Conservation (phyloP, 1,140 invertebrate species). For the Pseudomyrmex sp. region DNA sequence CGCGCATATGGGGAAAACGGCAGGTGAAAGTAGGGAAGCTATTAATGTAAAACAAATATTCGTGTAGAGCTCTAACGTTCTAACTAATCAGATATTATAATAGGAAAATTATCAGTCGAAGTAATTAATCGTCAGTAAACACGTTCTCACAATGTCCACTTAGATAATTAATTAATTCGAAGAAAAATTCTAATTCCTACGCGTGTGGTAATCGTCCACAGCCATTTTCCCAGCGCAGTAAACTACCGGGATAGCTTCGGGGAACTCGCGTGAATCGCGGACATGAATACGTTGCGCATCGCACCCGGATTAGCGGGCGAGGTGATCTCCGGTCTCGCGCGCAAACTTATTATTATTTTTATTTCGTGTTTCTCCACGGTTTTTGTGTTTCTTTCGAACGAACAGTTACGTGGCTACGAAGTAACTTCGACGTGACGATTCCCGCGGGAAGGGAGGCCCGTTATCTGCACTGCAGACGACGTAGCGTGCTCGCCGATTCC, state of each 20-base stretch:
- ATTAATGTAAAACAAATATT: background rate
- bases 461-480: constrained; percentile 70
- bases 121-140: too few species aligned
- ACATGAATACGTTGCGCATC: constrained; percentile 17
- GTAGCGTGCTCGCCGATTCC: constrained; percentile 49
- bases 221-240: too few species aligned
- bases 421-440: constrained; percentile 10
- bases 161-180: too few species aligned
- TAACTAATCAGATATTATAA: too few species aligned
- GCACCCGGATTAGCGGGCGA: background rate
- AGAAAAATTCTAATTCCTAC: too few species aligned
- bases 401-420: constrained; percentile 18
- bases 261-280: constrained; percentile 14
- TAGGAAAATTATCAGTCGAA: too few species aligned
- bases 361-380: constrained; percentile 6
- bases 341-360: constrained; percentile 39
- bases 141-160: too few species aligned
- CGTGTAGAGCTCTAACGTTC: too few species aligned
- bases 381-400: constrained; percentile 23
- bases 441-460: constrained; percentile 54
- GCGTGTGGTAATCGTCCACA: too few species aligned
- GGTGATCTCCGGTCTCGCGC: background rate
- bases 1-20: background rate
- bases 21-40: background rate
- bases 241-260: too few species aligned